These are phyloP conservation scores for Laupala kohalensis DNA, from an alignment of 1,140 invertebrate species.

Conservation along the genomic window DNA sequence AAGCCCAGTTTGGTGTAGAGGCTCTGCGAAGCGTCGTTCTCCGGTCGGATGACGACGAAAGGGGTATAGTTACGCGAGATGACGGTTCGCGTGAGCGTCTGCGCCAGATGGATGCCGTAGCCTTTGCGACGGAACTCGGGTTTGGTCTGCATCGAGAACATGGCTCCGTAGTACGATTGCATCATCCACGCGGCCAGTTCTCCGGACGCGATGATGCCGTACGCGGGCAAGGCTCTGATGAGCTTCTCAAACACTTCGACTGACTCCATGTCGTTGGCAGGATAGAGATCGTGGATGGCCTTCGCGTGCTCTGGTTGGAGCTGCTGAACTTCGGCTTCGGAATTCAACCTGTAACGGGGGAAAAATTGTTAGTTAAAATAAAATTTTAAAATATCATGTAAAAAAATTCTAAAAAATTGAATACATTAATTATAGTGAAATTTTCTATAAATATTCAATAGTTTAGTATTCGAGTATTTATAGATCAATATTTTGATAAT, in stretches of 20 bases:
- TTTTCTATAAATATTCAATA: no score
- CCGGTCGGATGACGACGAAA: constrained; percentile 72
- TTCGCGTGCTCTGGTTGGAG: constrained; percentile 59
- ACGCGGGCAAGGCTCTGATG: constrained; percentile 55
- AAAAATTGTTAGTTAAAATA: no score
- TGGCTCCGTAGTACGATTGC: constrained; percentile 74
- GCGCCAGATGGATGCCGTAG: constrained; percentile 50
- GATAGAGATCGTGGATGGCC: constrained; percentile 68
- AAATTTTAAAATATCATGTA: no score
- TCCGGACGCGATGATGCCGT: constrained; percentile 58
- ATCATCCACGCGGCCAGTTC: constrained; percentile 72
- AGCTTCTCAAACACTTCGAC: constrained; percentile 66
- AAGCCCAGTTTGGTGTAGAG: constrained; percentile 68
- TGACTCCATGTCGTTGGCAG: constrained; percentile 71
- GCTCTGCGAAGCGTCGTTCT: constrained; percentile 67
- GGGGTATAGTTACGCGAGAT: constrained; percentile 60
- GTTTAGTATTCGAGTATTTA: no score
- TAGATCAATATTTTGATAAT: no score
- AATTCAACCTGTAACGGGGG: constrained; percentile 31
- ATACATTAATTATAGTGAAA: no score
- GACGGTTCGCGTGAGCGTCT: constrained; percentile 50
- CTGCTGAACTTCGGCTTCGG: constrained; percentile 42
- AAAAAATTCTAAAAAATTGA: no score
- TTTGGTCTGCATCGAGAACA: constrained; percentile 81
- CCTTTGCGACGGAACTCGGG: constrained; percentile 68